phyloP scores from a whole-genome alignment of 30 jellyfish, hydroid and myxozoan species.

The Aurelia aurita region DNA sequence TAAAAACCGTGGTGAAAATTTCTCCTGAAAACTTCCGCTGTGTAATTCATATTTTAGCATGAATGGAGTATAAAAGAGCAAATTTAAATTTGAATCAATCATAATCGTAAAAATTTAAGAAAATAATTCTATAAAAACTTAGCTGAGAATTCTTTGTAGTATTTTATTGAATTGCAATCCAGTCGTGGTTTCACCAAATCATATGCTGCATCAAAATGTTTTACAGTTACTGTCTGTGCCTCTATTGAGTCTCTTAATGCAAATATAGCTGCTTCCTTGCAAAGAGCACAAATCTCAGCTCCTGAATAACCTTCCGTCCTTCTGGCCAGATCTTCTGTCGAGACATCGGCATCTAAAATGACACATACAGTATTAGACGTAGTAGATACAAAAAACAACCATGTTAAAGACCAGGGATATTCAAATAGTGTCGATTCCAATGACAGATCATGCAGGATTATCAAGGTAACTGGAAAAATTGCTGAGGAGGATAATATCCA shows the following conservation, averaged over 20 bases:
- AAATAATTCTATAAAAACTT: neutral
- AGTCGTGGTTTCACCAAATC: conserved; percentile 80
- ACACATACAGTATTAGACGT: neutral
- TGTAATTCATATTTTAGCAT: no score
- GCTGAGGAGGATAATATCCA: no score
- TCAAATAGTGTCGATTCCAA: no score
- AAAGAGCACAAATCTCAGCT: conserved; percentile 93
- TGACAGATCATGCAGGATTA: no score
- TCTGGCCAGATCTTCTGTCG: conserved; percentile 37
- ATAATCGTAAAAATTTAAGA: no score
- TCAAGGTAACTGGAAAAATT: no score
- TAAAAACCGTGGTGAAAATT: no score
- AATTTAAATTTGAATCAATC: no score
- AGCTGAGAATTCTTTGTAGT: conserved; percentile 56
- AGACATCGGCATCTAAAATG: conserved; percentile 62
- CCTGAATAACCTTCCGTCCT: conserved; percentile 93
- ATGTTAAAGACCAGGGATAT: no score
- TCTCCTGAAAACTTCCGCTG: no score
- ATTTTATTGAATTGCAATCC: conserved; percentile 25
- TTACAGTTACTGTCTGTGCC: conserved; percentile 33
- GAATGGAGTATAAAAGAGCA: no score
- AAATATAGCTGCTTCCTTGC: conserved; percentile 94
- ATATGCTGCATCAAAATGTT: conserved; percentile 63
- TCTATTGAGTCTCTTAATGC: conserved; percentile 81
- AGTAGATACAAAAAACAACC: neutral